Base-by-base conservation (phyloP, 2,888 invertebrate genomes). In the Gymnocheta viridis region DNA sequence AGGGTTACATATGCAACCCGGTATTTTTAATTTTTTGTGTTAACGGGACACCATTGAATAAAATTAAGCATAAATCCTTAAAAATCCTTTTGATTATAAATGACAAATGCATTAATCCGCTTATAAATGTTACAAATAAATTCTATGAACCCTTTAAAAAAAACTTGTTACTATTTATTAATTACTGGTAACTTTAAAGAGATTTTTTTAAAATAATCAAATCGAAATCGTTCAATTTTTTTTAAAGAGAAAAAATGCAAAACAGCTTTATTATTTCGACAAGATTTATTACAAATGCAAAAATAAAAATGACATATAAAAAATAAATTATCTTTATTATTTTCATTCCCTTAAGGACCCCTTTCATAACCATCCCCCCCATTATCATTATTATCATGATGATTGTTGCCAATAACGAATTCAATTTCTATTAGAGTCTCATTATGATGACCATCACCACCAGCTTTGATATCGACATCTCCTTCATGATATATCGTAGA, bases 401-500 rank as follows among this genome's bases (percentile, higher is more conserved):
- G 19, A 56, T 19, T 4, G 17, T 2, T 17, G 19, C 4, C 47
- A 32, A 84, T 12, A 22, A 82, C 76, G 22, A 86, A 82, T 62
- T 82, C 70, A 24, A 86, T 82, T 70, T 69, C 69, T n/a, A 85
- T 41, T 6, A 82, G 19, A 0, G 47, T 32, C 32, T 79, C 69
- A 29, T 86, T 86, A 74, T 86, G 86, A 29, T 49, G 62, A 14
- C 86, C 86, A 49, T 86, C 86, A 19, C 86, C 86, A 9, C 85
- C 84, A 27, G 83, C 86, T 67, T 83, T 70, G 49, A 29, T 69
- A 49, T 86, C 86, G 5, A 19, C 17, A 9, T 14, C 17, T 0
- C 1, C n/a, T 19, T n/a, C 54, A 22, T 67, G 12, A 58, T 22
- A 27, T 29, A 41, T 10, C 10, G 35, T 22, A 12, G 32, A 58